Evolutionary conservation across 2,797 vertebrate genomes (phyloP).

Genomic region (Gila robusta): DNA sequence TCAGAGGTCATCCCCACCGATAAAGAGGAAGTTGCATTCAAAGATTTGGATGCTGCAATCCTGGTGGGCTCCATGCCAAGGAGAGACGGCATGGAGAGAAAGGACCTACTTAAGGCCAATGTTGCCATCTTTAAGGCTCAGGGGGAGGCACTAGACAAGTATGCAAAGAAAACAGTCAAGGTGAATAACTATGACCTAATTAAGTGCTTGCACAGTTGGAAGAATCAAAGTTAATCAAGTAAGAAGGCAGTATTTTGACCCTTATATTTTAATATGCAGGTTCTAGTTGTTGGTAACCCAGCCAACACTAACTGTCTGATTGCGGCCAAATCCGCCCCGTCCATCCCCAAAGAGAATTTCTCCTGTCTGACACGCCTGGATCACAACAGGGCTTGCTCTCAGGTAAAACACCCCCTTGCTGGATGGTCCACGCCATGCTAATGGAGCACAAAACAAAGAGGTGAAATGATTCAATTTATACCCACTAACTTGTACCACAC

Average conservation of each 20-base stretch:
- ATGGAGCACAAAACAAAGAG: not conserved
- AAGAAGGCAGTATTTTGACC: not conserved
- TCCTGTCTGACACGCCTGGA: conserved; percentile 89
- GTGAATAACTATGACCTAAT: conserved; percentile 68
- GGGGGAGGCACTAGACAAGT: conserved; percentile 90
- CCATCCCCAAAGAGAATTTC: conserved; percentile 91
- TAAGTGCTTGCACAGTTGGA: not conserved
- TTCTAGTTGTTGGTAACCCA: conserved; percentile 89
- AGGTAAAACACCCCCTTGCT: conserved; percentile 72
- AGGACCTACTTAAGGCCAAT: conserved; percentile 95
- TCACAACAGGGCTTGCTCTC: conserved; percentile 88
- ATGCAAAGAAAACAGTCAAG: conserved; percentile 95
- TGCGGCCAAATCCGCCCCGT: conserved; percentile 86
- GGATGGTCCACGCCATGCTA: not conserved
- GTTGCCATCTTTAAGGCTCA: conserved; percentile 95
- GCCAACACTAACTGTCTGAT: conserved; percentile 91
- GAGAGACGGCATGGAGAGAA: conserved; percentile 96
- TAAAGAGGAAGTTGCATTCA: conserved; percentile 93
- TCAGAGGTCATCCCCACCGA: conserved; percentile 91
- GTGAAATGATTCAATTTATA: no score
- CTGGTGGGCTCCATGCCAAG: conserved; percentile 97
- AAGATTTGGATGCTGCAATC: conserved; percentile 91
- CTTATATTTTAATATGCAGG: conserved; percentile 63
- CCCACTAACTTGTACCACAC: conserved; percentile 1
- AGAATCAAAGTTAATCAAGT: not conserved